These are phyloP conservation scores for Pharmacophagus antenor DNA, from an alignment of 2,888 invertebrate genomes.

Conservation along the genomic window DNA sequence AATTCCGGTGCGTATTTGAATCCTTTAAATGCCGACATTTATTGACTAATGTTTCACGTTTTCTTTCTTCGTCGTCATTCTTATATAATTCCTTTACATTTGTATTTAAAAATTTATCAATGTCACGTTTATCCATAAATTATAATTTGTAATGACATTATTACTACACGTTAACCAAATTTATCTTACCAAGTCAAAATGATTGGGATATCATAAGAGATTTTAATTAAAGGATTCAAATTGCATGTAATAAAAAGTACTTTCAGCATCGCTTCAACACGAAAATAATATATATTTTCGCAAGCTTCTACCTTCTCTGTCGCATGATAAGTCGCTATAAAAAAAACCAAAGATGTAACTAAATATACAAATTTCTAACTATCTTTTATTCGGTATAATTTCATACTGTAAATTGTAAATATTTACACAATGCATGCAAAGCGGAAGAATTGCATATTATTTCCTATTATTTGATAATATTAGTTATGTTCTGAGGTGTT, in stretches of 20 bases:
- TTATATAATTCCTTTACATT: neutral
- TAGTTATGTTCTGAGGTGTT: no score
- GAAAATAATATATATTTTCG: neutral
- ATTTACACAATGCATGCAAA: neutral
- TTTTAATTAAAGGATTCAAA: constrained; percentile 20
- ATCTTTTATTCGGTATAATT: neutral
- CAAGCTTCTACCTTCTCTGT: constrained; percentile 2
- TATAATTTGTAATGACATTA: neutral
- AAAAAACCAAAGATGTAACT: constrained; percentile 8
- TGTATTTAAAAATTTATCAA: neutral
- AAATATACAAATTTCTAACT: neutral
- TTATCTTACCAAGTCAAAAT: neutral
- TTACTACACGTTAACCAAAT: neutral
- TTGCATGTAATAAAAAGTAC: neutral
- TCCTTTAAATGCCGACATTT: constrained; percentile 14
- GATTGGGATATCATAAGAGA: neutral
- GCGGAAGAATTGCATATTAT: no score
- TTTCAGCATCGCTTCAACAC: neutral
- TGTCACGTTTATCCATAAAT: neutral
- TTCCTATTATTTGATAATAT: no score
- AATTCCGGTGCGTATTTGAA: constrained; percentile 10
- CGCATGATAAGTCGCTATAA: constrained; percentile 7
- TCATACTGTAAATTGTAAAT: neutral
- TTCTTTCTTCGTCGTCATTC: neutral
- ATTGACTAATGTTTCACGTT: neutral